These are phyloP conservation scores for Ethmia dodecea DNA, from an alignment of 2,888 invertebrate genomes.

Conservation along the genomic window DNA sequence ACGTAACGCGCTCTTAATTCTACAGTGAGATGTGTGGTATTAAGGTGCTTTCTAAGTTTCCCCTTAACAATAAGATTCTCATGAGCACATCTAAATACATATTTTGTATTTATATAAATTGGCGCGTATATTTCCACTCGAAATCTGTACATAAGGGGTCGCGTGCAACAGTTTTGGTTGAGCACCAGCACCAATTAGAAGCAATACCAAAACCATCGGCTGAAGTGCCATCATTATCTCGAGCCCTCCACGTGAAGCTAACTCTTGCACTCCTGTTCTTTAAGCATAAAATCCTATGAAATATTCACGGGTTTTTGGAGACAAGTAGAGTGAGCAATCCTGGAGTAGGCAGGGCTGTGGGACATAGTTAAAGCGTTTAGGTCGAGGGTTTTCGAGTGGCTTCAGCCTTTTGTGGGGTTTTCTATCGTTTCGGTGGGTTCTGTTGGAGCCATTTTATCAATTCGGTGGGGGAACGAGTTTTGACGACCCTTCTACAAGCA, in stretches of 20 bases:
- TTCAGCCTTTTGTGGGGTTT: constrained; percentile 69
- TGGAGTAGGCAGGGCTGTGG: constrained; percentile 69
- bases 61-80: too few species aligned
- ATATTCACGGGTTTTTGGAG: constrained; percentile 70
- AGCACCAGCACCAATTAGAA: constrained; percentile 72
- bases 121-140: too few species aligned
- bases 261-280: constrained; percentile 40
- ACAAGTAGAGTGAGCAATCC: constrained; percentile 76
- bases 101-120: too few species aligned
- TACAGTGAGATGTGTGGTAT: too few species aligned
- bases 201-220: constrained; percentile 65
- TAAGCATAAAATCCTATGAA: constrained; percentile 56
- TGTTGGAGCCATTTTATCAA: constrained; percentile 68
- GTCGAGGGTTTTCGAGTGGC: constrained; percentile 62
- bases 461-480: constrained; percentile 58
- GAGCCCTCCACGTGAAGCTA: constrained; percentile 39
- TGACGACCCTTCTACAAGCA: constrained; percentile 45
- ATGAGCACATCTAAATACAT: too few species aligned
- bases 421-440: constrained; percentile 65
- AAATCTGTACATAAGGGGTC: constrained; percentile 47
- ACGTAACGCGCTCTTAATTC: too few species aligned
- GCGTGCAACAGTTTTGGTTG: constrained; percentile 73
- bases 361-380: constrained; percentile 77
- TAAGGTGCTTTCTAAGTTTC: too few species aligned
- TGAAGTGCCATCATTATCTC: constrained; percentile 77